Conservation (phyloP, 2,113 vertebrate species). For the Lethenteron reissneri region DNA sequence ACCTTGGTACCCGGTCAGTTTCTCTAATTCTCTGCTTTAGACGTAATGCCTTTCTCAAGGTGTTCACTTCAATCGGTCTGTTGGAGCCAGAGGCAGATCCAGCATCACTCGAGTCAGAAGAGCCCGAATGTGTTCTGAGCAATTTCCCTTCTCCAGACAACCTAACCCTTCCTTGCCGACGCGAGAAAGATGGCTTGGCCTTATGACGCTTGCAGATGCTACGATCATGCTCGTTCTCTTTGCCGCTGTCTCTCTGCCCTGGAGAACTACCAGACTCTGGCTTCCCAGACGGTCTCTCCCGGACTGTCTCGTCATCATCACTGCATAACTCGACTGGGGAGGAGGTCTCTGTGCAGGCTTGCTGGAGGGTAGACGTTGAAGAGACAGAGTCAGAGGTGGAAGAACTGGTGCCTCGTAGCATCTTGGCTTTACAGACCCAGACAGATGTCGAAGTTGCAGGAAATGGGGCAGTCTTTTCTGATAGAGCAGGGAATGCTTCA, state of each 20-base stretch:
- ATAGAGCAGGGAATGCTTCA: constrained; percentile 92
- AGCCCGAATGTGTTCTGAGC: constrained; percentile 71
- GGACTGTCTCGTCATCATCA: constrained; percentile 50
- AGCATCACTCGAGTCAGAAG: constrained; percentile 82
- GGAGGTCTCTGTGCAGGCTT: constrained; percentile 80
- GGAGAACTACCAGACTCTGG: neutral
- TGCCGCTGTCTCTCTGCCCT: constrained; percentile 33
- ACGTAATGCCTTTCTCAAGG: constrained; percentile 40
- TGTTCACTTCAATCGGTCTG: constrained; percentile 46
- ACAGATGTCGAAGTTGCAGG: constrained; percentile 1
- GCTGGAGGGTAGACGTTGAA: constrained; percentile 67
- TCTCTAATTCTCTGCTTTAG: constrained; percentile 69
- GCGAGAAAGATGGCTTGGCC: neutral
- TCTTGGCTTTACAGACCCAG: neutral
- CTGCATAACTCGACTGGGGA: constrained; percentile 73
- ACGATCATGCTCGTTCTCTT: constrained; percentile 41
- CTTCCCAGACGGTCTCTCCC: constrained; percentile 29
- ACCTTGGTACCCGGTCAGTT: constrained; percentile 38
- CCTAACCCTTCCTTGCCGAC: constrained; percentile 30
- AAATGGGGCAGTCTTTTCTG: constrained; percentile 53
- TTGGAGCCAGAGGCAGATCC: constrained; percentile 84
- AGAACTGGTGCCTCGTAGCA: neutral
- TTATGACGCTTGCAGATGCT: constrained; percentile 12
- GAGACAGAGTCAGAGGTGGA: constrained; percentile 52
- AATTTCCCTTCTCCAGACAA: constrained; percentile 33